Conservation (phyloP, 2,888 invertebrate species). For the Aphodius sticticus region DNA sequence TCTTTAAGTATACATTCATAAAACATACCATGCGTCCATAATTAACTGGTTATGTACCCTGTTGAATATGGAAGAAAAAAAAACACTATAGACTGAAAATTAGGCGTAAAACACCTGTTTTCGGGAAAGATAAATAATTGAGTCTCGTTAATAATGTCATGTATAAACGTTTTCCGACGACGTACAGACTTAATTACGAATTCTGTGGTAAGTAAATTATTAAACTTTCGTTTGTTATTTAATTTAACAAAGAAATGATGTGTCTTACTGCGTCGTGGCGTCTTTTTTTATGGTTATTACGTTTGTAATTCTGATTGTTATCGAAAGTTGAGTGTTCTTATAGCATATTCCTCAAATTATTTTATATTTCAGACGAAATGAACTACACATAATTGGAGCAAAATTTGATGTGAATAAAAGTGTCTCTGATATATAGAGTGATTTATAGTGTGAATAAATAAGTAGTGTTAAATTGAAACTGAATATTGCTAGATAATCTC, state of each 20-base stretch:
- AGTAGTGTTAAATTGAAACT: no score
- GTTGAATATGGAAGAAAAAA: neutral
- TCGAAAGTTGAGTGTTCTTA: neutral
- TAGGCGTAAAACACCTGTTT: neutral
- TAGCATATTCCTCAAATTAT: no score
- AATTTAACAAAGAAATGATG: neutral
- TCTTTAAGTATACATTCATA: neutral
- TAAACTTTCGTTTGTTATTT: neutral
- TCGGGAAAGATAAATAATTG: neutral
- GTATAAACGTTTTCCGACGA: neutral
- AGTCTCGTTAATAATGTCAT: neutral
- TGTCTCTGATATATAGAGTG: no score
- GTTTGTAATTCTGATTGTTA: neutral
- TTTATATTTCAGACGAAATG: no score
- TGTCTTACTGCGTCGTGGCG: neutral
- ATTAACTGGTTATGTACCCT: neutral
- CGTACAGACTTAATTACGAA: neutral
- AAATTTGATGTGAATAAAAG: no score
- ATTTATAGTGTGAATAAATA: no score
- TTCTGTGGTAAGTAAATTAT: neutral
- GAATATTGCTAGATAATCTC: no score
- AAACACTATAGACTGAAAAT: neutral
- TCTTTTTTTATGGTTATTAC: neutral
- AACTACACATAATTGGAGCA: no score
- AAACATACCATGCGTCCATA: neutral